Evolutionary conservation across 92 coral and sea anemone genomes (phyloP), one percentile per base, ranked within the genome.

Genomic region (Micromussa lordhowensis): DNA sequence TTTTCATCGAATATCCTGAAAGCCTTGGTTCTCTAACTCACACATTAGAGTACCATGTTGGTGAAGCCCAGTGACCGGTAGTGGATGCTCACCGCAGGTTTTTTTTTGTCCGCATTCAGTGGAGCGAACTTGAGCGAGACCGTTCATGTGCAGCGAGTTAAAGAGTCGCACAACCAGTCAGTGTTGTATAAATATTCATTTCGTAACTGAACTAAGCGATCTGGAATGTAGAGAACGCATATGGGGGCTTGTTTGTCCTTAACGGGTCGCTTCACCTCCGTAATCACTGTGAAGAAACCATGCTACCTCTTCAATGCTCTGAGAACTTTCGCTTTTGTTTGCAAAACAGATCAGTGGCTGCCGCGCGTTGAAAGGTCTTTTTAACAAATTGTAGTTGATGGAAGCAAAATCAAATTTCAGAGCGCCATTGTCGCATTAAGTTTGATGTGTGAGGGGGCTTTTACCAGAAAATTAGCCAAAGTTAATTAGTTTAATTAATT

Each of bases 181-280:
- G 26, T 61, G 75, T 85, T 85, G 76, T 75, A 75, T 85, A 75
- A 85, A 85, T 75, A 85, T 75, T 85, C 82, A 85, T 48, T 76
- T n/a, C 40, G 77, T 75, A 55, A 85, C 88, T 85, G 88, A 85
- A 76, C 88, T 75, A 85, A 85, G 88, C 88, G 88, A 85, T 63
- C 75, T 85, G 88, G 88, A 85, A 85, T 85, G 82, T 63, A 57
- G 88, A 77, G 28, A 85, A 85, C 88, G 88, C 82, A 61, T 22
- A 38, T 35, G 53, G 76, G 68, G n/a, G 72, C 78, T 74, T 84
- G 87, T 84, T 84, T 85, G 82, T 32, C 59, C 48, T 75, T 28
- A 85, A 76, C 82, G 88, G 88, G 88, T 85, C 88, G 51, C 75
- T 77, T 75, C 74, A 66, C 75, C 51, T 59, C 40, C 77, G 44